phyloP scores from a whole-genome alignment of 2,113 vertebrate species.

The Climacteris rufus region DNA sequence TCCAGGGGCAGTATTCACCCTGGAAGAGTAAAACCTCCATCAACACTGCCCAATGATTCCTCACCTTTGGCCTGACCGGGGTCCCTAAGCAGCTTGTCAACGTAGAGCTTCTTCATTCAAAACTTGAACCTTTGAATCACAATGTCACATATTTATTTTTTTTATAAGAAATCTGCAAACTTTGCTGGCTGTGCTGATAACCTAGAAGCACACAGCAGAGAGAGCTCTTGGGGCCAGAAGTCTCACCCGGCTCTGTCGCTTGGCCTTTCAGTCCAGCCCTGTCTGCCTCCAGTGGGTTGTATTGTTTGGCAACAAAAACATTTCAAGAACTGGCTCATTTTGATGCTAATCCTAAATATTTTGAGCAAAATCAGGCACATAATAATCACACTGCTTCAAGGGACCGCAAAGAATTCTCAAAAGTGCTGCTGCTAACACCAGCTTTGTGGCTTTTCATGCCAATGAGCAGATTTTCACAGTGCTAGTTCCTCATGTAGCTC shows the following conservation, averaged over 20 bases:
- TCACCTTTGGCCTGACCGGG: accelerated
- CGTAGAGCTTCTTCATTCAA: not conserved
- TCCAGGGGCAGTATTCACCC: not conserved
- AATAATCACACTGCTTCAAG: not conserved
- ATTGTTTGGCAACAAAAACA: not conserved
- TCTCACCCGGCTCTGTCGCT: not conserved
- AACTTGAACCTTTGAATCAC: not conserved
- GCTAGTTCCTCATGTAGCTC: not conserved
- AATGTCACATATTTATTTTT: not conserved
- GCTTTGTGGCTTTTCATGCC: not conserved
- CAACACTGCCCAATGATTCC: not conserved
- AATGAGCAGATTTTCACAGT: not conserved
- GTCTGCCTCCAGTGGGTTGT: not conserved
- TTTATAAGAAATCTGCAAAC: not conserved
- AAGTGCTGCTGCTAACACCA: not conserved
- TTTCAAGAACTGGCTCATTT: not conserved
- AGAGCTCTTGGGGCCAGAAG: not conserved
- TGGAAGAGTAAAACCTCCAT: not conserved
- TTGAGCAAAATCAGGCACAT: not conserved
- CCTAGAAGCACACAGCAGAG: not conserved
- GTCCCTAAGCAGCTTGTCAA: not conserved
- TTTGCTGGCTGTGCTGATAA: not conserved
- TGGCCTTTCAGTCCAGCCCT: not conserved
- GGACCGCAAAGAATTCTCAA: not conserved
- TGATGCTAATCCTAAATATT: not conserved